Evolutionary conservation across 2,797 vertebrate species (phyloP), one percentile per base, ranked within the genome.

Genomic region (Enteromius fasciolatus): DNA sequence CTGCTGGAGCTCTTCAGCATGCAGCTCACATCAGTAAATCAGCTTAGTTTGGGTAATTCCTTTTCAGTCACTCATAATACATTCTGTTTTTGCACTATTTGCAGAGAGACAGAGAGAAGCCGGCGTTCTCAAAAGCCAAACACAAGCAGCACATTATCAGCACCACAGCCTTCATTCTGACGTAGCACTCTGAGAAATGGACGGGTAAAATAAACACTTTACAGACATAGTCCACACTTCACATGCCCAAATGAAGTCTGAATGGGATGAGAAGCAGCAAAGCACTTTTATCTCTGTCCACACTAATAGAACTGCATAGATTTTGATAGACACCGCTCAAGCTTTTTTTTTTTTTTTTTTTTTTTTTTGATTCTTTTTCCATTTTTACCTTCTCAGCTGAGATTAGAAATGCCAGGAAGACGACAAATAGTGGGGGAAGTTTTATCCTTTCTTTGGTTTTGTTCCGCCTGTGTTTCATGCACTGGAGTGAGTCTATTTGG

Each of bases 401-500:
- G 70, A 81, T 64, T 41, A 57, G 20, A 39, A 44, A 66, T 52
- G 48, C 14, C 14, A 66, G 1, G 54, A 8, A 73, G 33, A 54
- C 1, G 73, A 74, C 25, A 63, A 36, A 57, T 59, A 28, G 75
- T 36, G 66, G 70, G n/a, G 46, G 63, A 12, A 10, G 20, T 25
- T 76, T 18, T 76, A 25, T 77, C 17, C 61, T 70, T 73, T 59
- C 20, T 74, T 5, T 50, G 68, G 48, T 31, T 82, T 75, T 82
- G 74, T 82, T 81, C 70, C 5, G 59, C 17, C 64, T 44, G 14
- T 44, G 72, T 44, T 85, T 67, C 25, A 80, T 85, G 50, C 52
- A 83, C 66, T 83, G 78, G 8, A 68, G 72, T 70, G 76, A 87
- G 86, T 85, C 76, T 82, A 74, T 83, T 81, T 76, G 69, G 78